These are phyloP conservation scores for Psococerastis gibbosa DNA, from an alignment of 2,888 invertebrate genomes.

Conservation along the genomic window DNA sequence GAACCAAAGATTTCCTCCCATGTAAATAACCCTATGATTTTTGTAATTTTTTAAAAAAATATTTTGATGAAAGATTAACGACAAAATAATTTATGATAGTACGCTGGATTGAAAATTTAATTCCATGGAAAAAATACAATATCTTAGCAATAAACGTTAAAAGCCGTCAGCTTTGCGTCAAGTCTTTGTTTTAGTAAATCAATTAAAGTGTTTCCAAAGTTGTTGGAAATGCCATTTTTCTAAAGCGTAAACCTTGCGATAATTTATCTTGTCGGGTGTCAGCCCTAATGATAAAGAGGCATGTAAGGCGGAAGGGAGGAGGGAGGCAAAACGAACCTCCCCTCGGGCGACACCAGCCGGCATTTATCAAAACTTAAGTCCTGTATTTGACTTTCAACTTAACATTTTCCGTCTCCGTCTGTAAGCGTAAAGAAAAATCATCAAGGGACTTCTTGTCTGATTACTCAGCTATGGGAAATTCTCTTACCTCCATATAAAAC, in stretches of 20 bases:
- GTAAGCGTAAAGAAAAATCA: background rate
- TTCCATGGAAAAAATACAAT: too few species aligned
- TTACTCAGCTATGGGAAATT: too few species aligned
- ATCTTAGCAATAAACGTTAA: too few species aligned
- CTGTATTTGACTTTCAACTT: slow-evolving; percentile 8
- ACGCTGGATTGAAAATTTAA: too few species aligned
- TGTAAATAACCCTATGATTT: slow-evolving; percentile 3
- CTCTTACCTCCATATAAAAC: too few species aligned
- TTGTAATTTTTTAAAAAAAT: slow-evolving; percentile 6
- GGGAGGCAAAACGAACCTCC: too few species aligned
- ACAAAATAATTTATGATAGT: too few species aligned
- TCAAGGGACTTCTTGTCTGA: too few species aligned
- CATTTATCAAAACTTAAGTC: slow-evolving; percentile 9
- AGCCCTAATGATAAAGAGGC: slow-evolving; percentile 7
- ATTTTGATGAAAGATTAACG: too few species aligned
- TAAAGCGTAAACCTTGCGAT: background rate
- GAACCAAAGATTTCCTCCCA: slow-evolving; percentile 7
- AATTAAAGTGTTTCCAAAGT: background rate
- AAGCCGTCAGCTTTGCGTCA: too few species aligned
- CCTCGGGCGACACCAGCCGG: slow-evolving; percentile 9
- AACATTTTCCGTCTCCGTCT: slow-evolving; percentile 2
- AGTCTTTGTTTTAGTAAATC: too few species aligned
- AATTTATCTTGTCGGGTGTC: slow-evolving; percentile 2
- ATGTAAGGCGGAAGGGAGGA: slow-evolving; percentile 1
- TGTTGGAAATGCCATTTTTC: background rate